Evolutionary conservation across 2,113 vertebrate species (phyloP).

Genomic region (Fulica atra): DNA sequence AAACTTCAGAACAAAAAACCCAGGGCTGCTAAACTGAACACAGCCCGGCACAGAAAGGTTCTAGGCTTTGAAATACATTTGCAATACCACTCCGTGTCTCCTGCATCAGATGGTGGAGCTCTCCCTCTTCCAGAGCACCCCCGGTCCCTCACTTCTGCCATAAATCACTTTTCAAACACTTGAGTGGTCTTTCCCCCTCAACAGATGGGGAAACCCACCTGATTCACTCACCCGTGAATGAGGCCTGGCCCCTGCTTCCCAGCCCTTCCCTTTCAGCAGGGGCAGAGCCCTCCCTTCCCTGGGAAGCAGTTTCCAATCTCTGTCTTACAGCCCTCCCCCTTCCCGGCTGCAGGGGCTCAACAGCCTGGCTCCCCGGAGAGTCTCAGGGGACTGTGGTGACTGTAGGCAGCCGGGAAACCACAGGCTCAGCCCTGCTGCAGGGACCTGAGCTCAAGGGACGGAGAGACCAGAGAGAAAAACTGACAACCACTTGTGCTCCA

Average conservation of each 20-base stretch:
- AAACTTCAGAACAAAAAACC: not conserved
- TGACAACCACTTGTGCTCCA: too few species aligned
- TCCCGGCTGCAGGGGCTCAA: not conserved
- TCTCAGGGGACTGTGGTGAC: not conserved
- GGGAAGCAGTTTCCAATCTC: not conserved
- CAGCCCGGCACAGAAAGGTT: not conserved
- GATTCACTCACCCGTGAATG: not conserved
- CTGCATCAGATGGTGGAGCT: not conserved
- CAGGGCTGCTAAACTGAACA: not conserved
- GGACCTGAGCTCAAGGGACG: not conserved
- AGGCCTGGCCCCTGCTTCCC: not conserved
- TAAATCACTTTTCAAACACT: not conserved
- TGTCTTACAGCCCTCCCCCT: not conserved
- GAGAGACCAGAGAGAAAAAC: not conserved
- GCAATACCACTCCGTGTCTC: not conserved
- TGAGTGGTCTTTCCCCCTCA: not conserved
- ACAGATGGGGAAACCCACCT: not conserved
- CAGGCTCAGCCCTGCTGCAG: not conserved
- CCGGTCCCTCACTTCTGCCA: not conserved
- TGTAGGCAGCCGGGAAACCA: not conserved
- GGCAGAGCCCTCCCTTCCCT: not conserved
- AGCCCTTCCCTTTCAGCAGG: not conserved
- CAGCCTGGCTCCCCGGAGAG: rapidly evolving
- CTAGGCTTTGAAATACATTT: not conserved
- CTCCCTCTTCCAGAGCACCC: not conserved